These are phyloP conservation scores for Saccopteryx leptura DNA, from an alignment of 2,113 vertebrate species.

Conservation along the genomic window DNA sequence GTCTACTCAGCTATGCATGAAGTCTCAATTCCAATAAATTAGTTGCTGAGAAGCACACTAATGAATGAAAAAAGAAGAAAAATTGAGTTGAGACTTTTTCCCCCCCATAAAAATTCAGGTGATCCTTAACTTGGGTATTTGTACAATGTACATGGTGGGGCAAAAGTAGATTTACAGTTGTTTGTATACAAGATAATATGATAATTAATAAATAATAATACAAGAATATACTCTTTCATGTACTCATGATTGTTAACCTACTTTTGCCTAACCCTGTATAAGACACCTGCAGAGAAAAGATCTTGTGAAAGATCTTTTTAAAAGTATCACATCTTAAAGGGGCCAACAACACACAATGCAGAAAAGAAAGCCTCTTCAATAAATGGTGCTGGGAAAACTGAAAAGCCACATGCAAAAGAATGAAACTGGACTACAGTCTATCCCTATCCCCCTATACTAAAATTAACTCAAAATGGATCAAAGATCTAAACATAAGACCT, in stretches of 20 bases:
- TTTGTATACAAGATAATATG: background rate
- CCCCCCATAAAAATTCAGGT: background rate
- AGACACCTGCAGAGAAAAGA: conserved; percentile 1
- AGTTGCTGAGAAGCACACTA: background rate
- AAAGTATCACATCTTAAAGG: background rate
- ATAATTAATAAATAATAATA: background rate
- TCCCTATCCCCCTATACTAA: too few relatives aligned
- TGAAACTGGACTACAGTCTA: too few relatives aligned
- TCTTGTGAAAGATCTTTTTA: background rate
- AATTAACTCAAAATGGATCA: too few relatives aligned
- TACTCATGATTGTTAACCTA: background rate
- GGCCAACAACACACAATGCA: too few relatives aligned
- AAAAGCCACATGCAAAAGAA: too few relatives aligned
- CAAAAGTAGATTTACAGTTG: background rate
- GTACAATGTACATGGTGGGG: background rate
- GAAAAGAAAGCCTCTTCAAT: too few relatives aligned
- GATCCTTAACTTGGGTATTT: background rate
- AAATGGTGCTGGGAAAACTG: too few relatives aligned
- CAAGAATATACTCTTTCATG: background rate
- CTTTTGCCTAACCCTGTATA: background rate
- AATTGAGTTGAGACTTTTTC: background rate
- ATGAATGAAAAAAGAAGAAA: background rate
- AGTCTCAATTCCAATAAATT: background rate
- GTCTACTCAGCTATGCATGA: background rate
- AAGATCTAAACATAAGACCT: too few relatives aligned